phyloP scores from a whole-genome alignment of 2,797 vertebrate genomes.

The Pangasius macronema region DNA sequence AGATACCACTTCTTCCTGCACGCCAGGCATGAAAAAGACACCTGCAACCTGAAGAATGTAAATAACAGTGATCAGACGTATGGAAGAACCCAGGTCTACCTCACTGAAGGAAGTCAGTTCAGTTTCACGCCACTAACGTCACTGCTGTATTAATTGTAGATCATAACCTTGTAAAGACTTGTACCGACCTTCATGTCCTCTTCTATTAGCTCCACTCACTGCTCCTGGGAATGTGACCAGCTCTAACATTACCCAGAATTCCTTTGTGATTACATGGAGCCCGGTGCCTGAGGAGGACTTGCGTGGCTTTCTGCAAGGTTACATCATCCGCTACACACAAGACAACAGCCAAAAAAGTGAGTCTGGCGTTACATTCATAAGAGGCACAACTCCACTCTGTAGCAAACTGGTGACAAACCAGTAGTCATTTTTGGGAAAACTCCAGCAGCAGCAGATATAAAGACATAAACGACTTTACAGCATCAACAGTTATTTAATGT shows the following conservation, averaged over 20 bases:
- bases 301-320: conserved; percentile 80
- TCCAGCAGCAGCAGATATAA: neutral
- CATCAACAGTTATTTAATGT: neutral
- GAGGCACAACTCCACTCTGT: neutral
- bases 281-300: conserved; percentile 74
- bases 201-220: conserved; percentile 72
- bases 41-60: conserved; percentile 69
- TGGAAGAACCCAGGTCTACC: conserved; percentile 71
- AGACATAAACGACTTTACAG: neutral
- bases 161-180: neutral
- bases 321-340: conserved; percentile 68
- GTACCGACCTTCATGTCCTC: neutral
- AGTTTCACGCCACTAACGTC: neutral
- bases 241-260: conserved; percentile 66
- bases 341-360: conserved; percentile 60
- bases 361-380: conserved; percentile 4
- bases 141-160: neutral
- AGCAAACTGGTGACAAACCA: neutral
- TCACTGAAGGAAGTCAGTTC: conserved; percentile 77
- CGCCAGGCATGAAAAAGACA: conserved; percentile 57
- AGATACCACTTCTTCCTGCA: conserved; percentile 78
- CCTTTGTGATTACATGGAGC: conserved; percentile 75
- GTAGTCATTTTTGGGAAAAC: too few relatives aligned
- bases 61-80: conserved; percentile 74
- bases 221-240: conserved; percentile 75